Evolutionary conservation across 1,140 invertebrate species (phyloP).

Genomic region (Euglossa dilemma): DNA sequence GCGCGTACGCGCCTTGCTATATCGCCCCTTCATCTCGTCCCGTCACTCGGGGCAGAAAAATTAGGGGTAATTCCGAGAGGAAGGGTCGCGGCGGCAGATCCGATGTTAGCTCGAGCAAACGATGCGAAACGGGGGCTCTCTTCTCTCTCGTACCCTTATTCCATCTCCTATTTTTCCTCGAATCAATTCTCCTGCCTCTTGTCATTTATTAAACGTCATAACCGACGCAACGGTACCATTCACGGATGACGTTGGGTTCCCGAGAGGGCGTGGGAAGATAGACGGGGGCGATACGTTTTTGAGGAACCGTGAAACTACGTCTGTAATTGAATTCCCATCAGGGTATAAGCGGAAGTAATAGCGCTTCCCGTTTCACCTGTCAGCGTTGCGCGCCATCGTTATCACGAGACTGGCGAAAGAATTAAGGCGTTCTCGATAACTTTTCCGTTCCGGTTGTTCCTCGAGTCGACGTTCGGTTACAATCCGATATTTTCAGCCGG

Average conservation of each 20-base stretch:
- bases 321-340: constrained; percentile 2
- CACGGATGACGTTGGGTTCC: not conserved
- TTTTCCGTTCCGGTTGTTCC: not conserved
- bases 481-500: not conserved
- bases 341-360: not conserved
- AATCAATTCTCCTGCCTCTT: constrained; percentile 12
- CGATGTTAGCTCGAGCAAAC: not conserved
- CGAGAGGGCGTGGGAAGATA: not conserved
- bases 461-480: not conserved
- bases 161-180: constrained; percentile 7
- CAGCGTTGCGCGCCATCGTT: not conserved
- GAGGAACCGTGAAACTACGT: not conserved
- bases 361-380: not conserved
- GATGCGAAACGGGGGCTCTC: not conserved
- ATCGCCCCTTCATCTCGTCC: constrained; percentile 22
- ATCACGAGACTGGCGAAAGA: not conserved
- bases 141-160: not conserved
- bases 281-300: not conserved
- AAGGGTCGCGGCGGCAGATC: constrained; percentile 4
- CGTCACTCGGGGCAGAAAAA: constrained; percentile 32
- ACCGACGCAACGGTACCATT: not conserved
- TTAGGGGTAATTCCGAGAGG: constrained; percentile 30
- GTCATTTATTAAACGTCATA: constrained; percentile 38
- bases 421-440: not conserved
- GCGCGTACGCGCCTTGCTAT: constrained; percentile 12